Evolutionary conservation across 2,113 vertebrate genomes (phyloP).

Genomic region (Hepsetus odoe): DNA sequence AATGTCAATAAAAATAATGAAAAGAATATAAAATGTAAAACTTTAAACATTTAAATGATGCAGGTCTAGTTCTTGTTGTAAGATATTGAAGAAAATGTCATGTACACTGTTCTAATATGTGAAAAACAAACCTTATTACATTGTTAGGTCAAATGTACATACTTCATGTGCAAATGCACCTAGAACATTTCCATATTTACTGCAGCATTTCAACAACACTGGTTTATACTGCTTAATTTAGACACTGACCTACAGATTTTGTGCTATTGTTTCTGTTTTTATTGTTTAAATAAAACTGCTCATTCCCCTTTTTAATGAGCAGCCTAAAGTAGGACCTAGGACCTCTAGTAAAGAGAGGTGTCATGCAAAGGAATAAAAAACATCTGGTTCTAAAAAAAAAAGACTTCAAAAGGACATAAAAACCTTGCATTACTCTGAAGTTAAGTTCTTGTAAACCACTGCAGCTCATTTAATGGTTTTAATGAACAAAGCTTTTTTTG

Average conservation of each 20-base stretch:
- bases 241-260: not conserved
- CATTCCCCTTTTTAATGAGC: not conserved
- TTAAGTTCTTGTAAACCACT: not conserved
- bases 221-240: not conserved
- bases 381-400: too few species aligned
- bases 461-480: not conserved
- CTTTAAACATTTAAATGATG: too few species aligned
- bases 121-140: too few species aligned
- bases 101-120: too few species aligned
- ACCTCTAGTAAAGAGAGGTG: not conserved
- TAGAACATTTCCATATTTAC: too few species aligned
- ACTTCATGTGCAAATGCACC: not conserved
- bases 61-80: not conserved
- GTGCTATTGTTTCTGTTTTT: not conserved
- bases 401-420: not conserved
- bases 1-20: too few species aligned
- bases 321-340: not conserved
- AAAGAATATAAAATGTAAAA: not conserved
- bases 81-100: not conserved
- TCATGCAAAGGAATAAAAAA: conserved; percentile 5
- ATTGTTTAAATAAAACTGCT: conserved; percentile 20
- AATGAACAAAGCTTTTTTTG: not conserved
- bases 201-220: not conserved
- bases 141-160: not conserved
- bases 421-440: not conserved